Percentiles rank a stretch among this genome's conserved stretches.
phyloP scores from a whole-genome alignment of 2,797 vertebrate genomes.

The Intellagama lesueurii region DNA sequence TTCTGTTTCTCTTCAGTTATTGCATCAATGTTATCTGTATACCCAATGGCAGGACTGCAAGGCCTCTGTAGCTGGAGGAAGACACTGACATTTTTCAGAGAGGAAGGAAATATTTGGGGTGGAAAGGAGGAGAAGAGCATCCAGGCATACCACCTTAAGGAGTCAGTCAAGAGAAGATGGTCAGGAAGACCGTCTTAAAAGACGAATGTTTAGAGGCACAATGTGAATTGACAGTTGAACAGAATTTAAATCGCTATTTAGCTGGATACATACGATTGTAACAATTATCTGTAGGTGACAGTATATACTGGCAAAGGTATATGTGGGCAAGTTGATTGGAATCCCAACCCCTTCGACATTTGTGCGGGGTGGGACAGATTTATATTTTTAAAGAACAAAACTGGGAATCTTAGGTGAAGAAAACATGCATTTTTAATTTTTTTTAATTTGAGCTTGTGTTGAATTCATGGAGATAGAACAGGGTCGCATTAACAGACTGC shows the following conservation, averaged over 20 bases:
- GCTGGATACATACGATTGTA: background rate
- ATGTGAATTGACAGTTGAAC: background rate
- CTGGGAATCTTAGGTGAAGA: background rate
- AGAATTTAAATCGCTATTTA: background rate
- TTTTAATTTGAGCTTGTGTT: background rate
- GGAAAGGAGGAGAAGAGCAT: background rate
- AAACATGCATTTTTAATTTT: background rate
- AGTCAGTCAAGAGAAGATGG: background rate
- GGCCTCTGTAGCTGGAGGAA: background rate
- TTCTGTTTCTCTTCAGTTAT: background rate
- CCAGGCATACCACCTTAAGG: background rate
- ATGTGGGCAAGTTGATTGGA: background rate
- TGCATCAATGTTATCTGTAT: background rate
- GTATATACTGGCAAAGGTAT: background rate
- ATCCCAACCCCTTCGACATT: too few relatives aligned
- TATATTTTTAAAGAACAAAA: slow-evolving; percentile 9
- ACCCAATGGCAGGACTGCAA: background rate
- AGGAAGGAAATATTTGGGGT: background rate
- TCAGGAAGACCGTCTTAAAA: background rate
- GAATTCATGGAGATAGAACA: background rate
- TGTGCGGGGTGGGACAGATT: background rate
- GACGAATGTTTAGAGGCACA: background rate
- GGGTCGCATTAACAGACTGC: background rate
- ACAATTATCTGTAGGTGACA: background rate
- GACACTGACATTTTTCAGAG: background rate